These are phyloP conservation scores for Tipula vernalis DNA, from an alignment of 2,888 invertebrate species.

Conservation along the genomic window DNA sequence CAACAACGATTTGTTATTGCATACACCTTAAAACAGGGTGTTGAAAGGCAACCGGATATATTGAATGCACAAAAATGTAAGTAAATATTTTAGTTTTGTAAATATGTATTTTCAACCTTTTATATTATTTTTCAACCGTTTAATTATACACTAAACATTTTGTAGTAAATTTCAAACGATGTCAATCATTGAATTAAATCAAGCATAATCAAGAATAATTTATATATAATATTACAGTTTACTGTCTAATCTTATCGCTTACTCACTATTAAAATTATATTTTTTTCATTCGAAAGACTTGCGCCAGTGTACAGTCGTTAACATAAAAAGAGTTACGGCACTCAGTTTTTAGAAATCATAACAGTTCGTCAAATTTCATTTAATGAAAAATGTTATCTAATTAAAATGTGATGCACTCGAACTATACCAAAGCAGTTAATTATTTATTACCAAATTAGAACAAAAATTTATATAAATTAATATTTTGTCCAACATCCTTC, in stretches of 20 bases:
- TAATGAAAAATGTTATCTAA: no score
- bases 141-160: not conserved
- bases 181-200: not conserved
- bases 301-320: no score
- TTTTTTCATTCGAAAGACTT: no score
- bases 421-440: no score
- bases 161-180: not conserved
- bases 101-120: not conserved
- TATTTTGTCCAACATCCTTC: no score
- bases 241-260: not conserved
- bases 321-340: no score
- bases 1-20: slow-evolving; percentile 76
- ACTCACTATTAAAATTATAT: not conserved
- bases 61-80: slow-evolving; percentile 64
- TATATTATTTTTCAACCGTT: not conserved
- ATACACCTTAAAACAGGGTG: slow-evolving; percentile 68
- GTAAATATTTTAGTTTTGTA: slow-evolving; percentile 14
- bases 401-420: no score
- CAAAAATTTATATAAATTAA: no score
- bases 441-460: no score
- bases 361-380: no score
- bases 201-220: not conserved
- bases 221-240: not conserved
- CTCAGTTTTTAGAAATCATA: no score
- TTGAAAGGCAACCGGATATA: slow-evolving; percentile 63